phyloP scores from a whole-genome alignment of 2,113 vertebrate species.

The Phodopus roborovskii region DNA sequence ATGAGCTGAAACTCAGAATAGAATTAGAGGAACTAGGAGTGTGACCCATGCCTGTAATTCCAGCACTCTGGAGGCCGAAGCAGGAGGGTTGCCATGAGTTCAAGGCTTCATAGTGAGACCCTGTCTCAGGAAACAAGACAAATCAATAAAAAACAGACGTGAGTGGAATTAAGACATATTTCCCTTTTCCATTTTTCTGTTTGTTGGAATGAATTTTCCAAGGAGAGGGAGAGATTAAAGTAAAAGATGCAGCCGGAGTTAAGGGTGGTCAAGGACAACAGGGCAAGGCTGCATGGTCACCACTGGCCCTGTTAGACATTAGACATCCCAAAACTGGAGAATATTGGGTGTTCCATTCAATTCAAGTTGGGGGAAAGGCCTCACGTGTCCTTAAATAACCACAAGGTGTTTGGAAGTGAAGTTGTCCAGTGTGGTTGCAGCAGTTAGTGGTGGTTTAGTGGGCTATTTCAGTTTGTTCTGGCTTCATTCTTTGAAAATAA shows the following conservation, averaged over 20 bases:
- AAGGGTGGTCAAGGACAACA: background rate
- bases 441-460: constrained; percentile 24
- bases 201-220: constrained; percentile 45
- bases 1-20: background rate
- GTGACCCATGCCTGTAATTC: background rate
- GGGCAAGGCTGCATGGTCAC: background rate
- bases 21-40: background rate
- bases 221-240: background rate
- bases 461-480: constrained; percentile 54
- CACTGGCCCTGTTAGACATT: background rate
- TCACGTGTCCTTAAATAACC: constrained; percentile 34
- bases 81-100: background rate
- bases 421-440: background rate
- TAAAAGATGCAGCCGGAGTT: background rate
- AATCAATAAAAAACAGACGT: background rate
- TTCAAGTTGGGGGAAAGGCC: background rate
- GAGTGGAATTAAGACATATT: constrained; percentile 44
- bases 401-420: constrained; percentile 30
- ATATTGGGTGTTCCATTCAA: background rate
- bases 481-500: constrained; percentile 59
- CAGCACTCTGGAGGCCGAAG: background rate
- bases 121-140: background rate
- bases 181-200: constrained; percentile 25
- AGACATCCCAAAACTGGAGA: background rate
- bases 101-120: background rate